Base-by-base conservation (phyloP, 2,888 invertebrate genomes). In the Cephonodes hylas region DNA sequence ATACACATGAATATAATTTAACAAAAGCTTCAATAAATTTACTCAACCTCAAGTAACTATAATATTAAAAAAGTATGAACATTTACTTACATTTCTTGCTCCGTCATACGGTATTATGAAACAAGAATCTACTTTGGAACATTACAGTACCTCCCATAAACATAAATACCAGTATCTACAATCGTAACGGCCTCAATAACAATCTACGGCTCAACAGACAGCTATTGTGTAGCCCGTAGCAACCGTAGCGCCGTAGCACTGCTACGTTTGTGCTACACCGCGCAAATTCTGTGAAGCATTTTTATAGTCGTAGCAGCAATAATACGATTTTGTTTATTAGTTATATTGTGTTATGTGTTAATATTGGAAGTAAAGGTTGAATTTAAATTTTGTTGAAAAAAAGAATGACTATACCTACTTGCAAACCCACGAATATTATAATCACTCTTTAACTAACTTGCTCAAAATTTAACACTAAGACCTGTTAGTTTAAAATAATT, bases 161-260 rank as follows among this genome's bases (percentile, higher is more conserved):
- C 25, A 59, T 59, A 59, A 44, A 59, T 59, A 59, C 44, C 27
- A 31, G 31, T 59, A 53, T 53, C 53, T 53, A 38, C 60, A 53
- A 48, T 53, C 23, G 61, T 56, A 61, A 22, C 42, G 13, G 38
- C 46, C 46, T 46, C 46, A 56, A 56, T 42, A 57, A 13, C 44
- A 15, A 61, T 61, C 56, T 22, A 61, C 53, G 31, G 31, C 57
- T 15, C 22, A 53, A 44, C 42, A 31, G 44, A 31, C 60, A 56
- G 60, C 25, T 27, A 61, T 22, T 57, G 61, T 61, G 53, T 56
- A 44, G 42, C 27, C 27, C 44, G 61, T 61, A 61, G 61, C 57
- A 34, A 34, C 42, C 7, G 58, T 42, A 42, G 58, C 42, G 2
- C 22, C 42, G 58, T 38, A 58, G 58, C 58, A 42, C 23, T 42